These are phyloP conservation scores for Lycophotia porphyrea DNA, from an alignment of 2,888 invertebrate species.

Conservation along the genomic window DNA sequence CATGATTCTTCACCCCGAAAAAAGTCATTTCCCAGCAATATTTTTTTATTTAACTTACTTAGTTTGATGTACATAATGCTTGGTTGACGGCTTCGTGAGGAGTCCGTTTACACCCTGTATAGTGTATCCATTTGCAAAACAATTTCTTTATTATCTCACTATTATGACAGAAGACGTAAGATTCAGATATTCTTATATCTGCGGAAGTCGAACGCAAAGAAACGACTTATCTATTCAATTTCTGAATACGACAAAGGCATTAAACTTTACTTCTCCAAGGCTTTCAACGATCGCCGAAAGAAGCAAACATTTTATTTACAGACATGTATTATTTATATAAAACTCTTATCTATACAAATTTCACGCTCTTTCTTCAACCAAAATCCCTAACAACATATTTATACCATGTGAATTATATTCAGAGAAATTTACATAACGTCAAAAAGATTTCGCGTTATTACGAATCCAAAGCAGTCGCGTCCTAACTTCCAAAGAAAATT, in stretches of 20 bases:
- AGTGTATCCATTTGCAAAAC: not conserved
- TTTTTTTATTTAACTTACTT: no score
- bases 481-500: conserved; percentile 65
- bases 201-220: not conserved
- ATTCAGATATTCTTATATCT: not conserved
- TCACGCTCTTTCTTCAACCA: conserved; percentile 42
- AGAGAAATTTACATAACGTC: conserved; percentile 65
- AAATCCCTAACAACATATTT: conserved; percentile 62
- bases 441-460: conserved; percentile 66
- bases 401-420: conserved; percentile 63
- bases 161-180: not conserved
- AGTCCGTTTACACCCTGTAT: no score
- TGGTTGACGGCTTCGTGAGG: no score
- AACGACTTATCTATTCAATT: conserved; percentile 14
- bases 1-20: no score
- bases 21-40: no score
- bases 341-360: conserved; percentile 45
- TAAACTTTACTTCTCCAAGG: conserved; percentile 12
- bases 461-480: conserved; percentile 55
- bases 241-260: conserved; percentile 2
- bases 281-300: conserved; percentile 35
- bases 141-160: not conserved
- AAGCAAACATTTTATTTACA: conserved; percentile 25
- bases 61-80: no score
- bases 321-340: conserved; percentile 44